These are phyloP conservation scores for Danio jaintianensis DNA, from an alignment of 2,797 vertebrate genomes.

Conservation along the genomic window DNA sequence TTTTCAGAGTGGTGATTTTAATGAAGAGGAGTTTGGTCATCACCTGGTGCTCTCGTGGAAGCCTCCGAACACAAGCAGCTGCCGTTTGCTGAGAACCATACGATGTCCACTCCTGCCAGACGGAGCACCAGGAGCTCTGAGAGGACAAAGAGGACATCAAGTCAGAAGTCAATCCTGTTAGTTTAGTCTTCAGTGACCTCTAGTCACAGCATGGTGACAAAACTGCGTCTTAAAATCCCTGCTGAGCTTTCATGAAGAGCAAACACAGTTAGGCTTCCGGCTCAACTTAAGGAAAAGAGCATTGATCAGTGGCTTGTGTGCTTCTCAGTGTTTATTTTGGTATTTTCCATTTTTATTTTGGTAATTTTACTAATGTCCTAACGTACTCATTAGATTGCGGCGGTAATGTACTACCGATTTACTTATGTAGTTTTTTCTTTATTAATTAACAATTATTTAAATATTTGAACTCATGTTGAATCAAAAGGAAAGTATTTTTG, in stretches of 20 bases:
- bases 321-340: not conserved
- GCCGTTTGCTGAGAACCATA: conserved; percentile 90
- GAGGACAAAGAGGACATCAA: conserved; percentile 18
- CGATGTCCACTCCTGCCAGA: conserved; percentile 93
- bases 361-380: no score
- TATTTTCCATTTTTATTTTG: not conserved
- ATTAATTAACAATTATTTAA: no score
- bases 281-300: not conserved
- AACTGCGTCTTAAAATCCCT: not conserved
- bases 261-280: conserved; percentile 18
- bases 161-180: conserved; percentile 2
- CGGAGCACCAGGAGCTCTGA: conserved; percentile 88
- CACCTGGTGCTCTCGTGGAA: conserved; percentile 94
- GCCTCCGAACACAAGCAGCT: conserved; percentile 93
- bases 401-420: no score
- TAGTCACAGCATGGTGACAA: conserved; percentile 1
- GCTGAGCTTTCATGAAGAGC: not conserved
- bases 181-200: not conserved
- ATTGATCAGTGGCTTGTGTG: not conserved
- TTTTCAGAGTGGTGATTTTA: not conserved
- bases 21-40: no score
- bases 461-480: no score
- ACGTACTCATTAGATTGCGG: no score
- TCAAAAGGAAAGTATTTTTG: no score
- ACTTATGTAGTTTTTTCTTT: no score